Conservation (phyloP, 2,113 vertebrate genomes). For the Hippopotamus amphibius region DNA sequence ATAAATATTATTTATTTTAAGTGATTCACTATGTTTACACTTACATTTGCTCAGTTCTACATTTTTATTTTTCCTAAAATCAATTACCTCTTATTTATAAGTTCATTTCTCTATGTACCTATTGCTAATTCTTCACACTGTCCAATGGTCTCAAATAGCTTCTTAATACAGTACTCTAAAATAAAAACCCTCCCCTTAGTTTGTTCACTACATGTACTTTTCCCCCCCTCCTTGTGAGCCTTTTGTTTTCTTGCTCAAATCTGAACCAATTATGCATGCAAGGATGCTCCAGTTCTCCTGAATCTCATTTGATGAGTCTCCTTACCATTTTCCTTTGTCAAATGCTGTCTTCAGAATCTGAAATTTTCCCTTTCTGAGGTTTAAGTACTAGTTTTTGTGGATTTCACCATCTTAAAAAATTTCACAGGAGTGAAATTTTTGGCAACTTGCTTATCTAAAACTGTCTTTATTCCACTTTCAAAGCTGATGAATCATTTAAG, state of each 20-base stretch:
- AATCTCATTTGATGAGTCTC: neutral
- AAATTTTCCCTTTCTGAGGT: neutral
- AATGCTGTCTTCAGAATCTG: neutral
- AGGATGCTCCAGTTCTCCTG: neutral
- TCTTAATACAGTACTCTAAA: neutral
- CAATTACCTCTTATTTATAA: neutral
- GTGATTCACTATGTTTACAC: neutral
- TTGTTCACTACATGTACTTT: neutral
- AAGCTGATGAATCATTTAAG: neutral
- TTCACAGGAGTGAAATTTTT: neutral
- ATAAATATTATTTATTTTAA: neutral
- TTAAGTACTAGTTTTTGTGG: neutral
- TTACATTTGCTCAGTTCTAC: neutral
- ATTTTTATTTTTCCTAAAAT: neutral
- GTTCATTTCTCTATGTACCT: neutral
- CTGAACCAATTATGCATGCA: no score
- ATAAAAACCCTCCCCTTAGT: neutral
- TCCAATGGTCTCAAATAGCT: neutral
- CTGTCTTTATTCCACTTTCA: neutral
- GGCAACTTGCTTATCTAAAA: neutral
- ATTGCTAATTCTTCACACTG: neutral
- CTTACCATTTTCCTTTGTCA: neutral
- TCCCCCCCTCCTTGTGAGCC: rapidly evolving
- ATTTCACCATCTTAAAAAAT: neutral
- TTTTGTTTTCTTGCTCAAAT: neutral